phyloP scores from a whole-genome alignment of 2,797 vertebrate species.

The Bryconaethiops microstoma region DNA sequence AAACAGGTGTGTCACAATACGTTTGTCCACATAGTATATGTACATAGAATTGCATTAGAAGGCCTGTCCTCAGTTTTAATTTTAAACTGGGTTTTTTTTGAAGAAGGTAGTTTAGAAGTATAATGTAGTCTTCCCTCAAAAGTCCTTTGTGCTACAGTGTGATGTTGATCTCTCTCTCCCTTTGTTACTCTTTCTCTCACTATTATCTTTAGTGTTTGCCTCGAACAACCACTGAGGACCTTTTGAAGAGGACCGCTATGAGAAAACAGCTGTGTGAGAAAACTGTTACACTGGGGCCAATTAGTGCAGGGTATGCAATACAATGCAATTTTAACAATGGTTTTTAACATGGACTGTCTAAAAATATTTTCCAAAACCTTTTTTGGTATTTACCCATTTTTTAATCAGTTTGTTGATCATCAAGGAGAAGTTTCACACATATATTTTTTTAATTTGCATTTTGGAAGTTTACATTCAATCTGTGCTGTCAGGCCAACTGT shows the following conservation, averaged over 20 bases:
- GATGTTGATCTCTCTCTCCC: not conserved
- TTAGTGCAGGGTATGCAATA: not conserved
- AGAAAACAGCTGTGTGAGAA: not conserved
- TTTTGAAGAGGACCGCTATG: not conserved
- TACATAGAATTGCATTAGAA: too few species aligned
- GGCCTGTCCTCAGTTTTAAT: too few species aligned
- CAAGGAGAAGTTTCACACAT: not conserved
- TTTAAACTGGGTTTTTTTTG: too few species aligned
- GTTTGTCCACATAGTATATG: too few species aligned
- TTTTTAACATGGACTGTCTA: not conserved
- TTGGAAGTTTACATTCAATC: not conserved
- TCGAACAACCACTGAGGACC: slow-evolving; percentile 44
- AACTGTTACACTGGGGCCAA: not conserved
- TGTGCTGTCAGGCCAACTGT: not conserved
- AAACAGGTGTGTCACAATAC: too few species aligned
- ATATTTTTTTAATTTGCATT: too few species aligned
- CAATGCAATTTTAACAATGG: not conserved
- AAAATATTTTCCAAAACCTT: not conserved
- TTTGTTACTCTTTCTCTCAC: not conserved
- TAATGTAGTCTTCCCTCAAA: too few species aligned
- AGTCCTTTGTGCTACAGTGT: too few species aligned
- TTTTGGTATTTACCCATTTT: not conserved
- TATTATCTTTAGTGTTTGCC: slow-evolving; percentile 65
- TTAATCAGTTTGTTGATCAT: not conserved
- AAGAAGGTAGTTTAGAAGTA: too few species aligned